These are phyloP conservation scores for Ciconia stormi DNA, from an alignment of 2,113 vertebrate species.

Conservation along the genomic window DNA sequence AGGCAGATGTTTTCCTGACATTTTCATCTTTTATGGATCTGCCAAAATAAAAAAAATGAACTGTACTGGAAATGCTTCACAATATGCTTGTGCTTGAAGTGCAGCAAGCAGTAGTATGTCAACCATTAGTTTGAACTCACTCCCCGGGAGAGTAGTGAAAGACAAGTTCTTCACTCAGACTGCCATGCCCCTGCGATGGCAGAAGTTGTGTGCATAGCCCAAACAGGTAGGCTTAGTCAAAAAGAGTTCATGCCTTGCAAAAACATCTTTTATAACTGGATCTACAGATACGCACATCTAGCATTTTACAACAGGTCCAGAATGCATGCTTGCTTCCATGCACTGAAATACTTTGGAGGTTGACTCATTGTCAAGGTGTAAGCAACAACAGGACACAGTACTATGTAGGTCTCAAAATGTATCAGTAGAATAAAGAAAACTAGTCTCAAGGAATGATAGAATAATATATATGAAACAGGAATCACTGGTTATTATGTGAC, in stretches of 20 bases:
- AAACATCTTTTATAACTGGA: neutral
- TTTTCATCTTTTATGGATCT: neutral
- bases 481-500: neutral
- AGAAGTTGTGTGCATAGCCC: neutral
- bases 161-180: neutral
- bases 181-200: neutral
- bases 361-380: neutral
- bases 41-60: neutral
- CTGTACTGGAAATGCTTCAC: neutral
- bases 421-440: neutral
- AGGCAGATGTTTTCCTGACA: neutral
- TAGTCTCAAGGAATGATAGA: neutral
- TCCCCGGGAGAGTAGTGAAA: neutral
- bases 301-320: neutral
- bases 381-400: neutral
- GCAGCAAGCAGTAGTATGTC: neutral
- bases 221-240: neutral
- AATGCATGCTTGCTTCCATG: neutral
- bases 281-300: neutral
- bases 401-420: neutral
- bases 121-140: neutral
- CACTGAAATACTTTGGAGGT: neutral
- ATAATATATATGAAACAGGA: neutral
- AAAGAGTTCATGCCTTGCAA: neutral
- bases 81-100: neutral